Percentiles rank a stretch among this genome's conserved stretches.
Evolutionary conservation across 2,797 vertebrate genomes (phyloP).

Genomic region (Ara ararauna): DNA sequence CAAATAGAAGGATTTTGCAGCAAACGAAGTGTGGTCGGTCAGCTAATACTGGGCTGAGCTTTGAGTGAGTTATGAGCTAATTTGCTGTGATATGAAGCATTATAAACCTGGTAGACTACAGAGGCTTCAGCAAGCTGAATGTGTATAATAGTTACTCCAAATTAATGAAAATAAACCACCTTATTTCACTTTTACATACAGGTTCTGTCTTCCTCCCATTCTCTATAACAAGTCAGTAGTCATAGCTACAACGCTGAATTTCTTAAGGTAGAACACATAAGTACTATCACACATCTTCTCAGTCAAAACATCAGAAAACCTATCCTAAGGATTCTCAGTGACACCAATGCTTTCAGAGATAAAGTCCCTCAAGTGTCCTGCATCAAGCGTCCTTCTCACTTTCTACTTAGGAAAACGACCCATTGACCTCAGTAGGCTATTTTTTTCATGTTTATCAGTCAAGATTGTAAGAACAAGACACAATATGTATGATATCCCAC

Average conservation of each 20-base stretch:
- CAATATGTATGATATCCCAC: neutral
- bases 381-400: neutral
- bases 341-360: neutral
- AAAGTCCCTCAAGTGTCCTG: neutral
- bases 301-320: neutral
- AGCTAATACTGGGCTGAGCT: constrained; percentile 1
- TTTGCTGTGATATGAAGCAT: constrained; percentile 6
- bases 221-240: neutral
- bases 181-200: neutral
- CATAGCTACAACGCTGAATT: constrained; percentile 43
- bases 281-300: neutral
- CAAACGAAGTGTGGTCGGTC: neutral
- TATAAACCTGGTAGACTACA: constrained; percentile 20
- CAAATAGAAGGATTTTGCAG: constrained; percentile 34
- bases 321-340: neutral
- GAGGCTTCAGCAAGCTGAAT: neutral
- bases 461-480: neutral
- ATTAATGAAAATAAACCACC: constrained; percentile 25
- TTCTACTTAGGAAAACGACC: neutral
- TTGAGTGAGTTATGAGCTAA: constrained; percentile 49
- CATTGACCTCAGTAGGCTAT: neutral
- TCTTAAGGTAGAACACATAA: neutral
- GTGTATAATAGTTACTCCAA: constrained; percentile 30
- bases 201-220: neutral
- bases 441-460: neutral